A percentile compares a stretch with the other conserved stretches of the same genome.
phyloP scores from a whole-genome alignment of 1,140 invertebrate species.

The Acromyrmex heyeri region DNA sequence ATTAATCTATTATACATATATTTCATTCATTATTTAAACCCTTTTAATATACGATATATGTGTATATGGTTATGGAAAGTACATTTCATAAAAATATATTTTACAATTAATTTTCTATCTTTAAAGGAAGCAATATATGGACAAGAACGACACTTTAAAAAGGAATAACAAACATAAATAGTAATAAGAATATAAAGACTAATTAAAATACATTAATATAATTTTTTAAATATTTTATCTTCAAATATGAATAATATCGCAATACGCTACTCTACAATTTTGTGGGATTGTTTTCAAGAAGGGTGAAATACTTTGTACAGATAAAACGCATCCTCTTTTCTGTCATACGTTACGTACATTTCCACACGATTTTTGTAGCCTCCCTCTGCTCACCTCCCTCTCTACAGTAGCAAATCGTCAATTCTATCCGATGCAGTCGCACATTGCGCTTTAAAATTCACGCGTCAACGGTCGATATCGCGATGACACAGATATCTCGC shows the following conservation, averaged over 20 bases:
- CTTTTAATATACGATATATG: background rate
- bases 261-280: background rate
- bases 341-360: background rate
- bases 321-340: constrained; percentile 15
- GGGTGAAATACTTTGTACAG: background rate
- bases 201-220: background rate
- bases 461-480: constrained; percentile 57
- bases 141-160: background rate
- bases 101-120: constrained; percentile 2
- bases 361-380: constrained; percentile 16
- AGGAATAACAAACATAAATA: background rate
- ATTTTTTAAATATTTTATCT: background rate
- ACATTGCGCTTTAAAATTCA: constrained; percentile 61
- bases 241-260: background rate
- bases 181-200: background rate
- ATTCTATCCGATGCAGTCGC: constrained; percentile 33
- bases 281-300: constrained; percentile 1
- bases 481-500: constrained; percentile 56
- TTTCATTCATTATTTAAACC: background rate
- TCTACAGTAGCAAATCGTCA: constrained; percentile 24
- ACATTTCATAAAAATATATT: constrained; percentile 19
- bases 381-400: background rate
- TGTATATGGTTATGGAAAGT: background rate
- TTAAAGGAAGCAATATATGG: background rate
- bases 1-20: background rate